Percentiles rank a stretch among this genome's conserved stretches.
Conservation (phyloP, 1,140 invertebrate species). For the Tribolium madens region DNA sequence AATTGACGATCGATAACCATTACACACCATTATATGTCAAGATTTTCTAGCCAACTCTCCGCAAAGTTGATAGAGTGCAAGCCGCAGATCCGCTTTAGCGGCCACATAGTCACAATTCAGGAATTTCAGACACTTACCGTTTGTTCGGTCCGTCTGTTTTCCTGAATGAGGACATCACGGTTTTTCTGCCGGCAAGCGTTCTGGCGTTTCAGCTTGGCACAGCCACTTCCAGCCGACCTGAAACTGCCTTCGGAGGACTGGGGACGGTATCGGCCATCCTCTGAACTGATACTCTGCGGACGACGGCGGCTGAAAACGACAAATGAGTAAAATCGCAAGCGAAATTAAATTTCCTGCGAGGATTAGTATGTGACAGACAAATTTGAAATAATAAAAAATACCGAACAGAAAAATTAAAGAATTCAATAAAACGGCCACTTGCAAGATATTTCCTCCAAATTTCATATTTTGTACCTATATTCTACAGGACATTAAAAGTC, state of each 20-base stretch:
- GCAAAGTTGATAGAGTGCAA: too few species aligned
- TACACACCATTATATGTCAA: neutral
- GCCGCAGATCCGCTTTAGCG: neutral
- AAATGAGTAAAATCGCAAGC: neutral
- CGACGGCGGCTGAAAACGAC: conserved; percentile 52
- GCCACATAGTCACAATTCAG: neutral
- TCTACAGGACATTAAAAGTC: too few species aligned
- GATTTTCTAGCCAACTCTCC: neutral
- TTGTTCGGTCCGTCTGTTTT: conserved; percentile 37
- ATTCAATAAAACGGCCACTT: too few species aligned
- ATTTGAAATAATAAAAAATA: neutral
- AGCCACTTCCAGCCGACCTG: conserved; percentile 54
- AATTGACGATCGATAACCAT: too few species aligned
- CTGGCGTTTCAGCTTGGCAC: conserved; percentile 56
- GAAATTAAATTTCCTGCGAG: too few species aligned
- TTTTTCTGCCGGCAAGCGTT: conserved; percentile 58
- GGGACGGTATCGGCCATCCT: conserved; percentile 49
- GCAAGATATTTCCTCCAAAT: too few species aligned
- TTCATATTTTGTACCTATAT: too few species aligned
- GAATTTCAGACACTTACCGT: conserved; percentile 51
- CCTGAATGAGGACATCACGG: conserved; percentile 44
- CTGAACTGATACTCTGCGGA: conserved; percentile 54
- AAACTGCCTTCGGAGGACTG: conserved; percentile 52
- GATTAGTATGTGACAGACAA: neutral
- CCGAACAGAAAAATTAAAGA: too few species aligned